Base-by-base conservation (phyloP, 2,113 vertebrate genomes). In the Pampusana beccarii region DNA sequence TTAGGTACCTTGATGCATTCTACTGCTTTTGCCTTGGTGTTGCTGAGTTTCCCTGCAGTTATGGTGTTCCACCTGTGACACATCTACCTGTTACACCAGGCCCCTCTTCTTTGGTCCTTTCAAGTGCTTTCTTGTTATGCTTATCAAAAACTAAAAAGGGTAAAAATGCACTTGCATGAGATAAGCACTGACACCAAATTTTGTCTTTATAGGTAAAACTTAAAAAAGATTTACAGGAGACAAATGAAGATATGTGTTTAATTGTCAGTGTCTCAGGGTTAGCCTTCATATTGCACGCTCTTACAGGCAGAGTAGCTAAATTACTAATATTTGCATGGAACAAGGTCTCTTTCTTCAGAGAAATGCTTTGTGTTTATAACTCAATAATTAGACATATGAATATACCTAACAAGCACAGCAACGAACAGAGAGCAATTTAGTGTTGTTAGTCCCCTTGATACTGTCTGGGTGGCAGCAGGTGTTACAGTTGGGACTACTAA, bases 401-500 rank as follows among this genome's bases (percentile, higher is more conserved):
- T 94, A 64, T 48, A 77, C 21, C 67, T 92, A 78, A 84, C 28
- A 71, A 67, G 38, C 1, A 10, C 56, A 64, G n/a, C 83, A 86
- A 77, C 0, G 18, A 66, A 69, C 28, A 85, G 64, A 86, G 46
- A 65, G 75, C 21, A 78, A 48, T 94, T 84, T 46, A 72, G 5
- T 11, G 31, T 11, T 64, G 40, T 69, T 71, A 84, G 65, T 80
- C 79, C 34, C 36, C 75, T 86, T 80, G 61, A 75, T 93, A 46
- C 38, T 90, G 31, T 15, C 65, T 83, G 80, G 71, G 87, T 46
- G 88, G 91, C 56, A 92, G 83, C 66, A 87, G 51, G 56, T 81
- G 72, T 69, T 87, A 81, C 77, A 92, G 86, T 21, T 83, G 91
- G 66, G 78, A 83, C 58, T 90, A 64, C 92, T 93, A 86, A 94